Conservation (phyloP, 1,140 invertebrate genomes). For the Bombyx mori region ASM3026992v2 NC_085120.1:3734501-3735000, state of each 20-base stretch:
- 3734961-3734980: too few species aligned
- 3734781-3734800: slow-evolving; percentile 21
- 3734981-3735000: too few species aligned
- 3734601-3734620: not conserved
- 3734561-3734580: not conserved
- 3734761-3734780: slow-evolving; percentile 50
- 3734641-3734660: slow-evolving; percentile 5
- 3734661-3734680: slow-evolving; percentile 24
- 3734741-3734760: slow-evolving; percentile 55
- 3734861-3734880: too few species aligned
- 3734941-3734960: too few species aligned
- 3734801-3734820: slow-evolving; percentile 15
- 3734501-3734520: too few species aligned
- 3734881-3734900: too few species aligned
- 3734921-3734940: too few species aligned
- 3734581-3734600: not conserved
- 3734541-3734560: too few species aligned
- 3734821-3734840: too few species aligned
- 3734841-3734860: too few species aligned
- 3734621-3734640: slow-evolving; percentile 33
- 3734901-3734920: too few species aligned
- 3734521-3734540: too few species aligned
- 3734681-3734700: slow-evolving; percentile 20
- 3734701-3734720: slow-evolving; percentile 39
- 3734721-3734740: slow-evolving; percentile 27